These are phyloP conservation scores for Tetramorium parvispinum DNA, from an alignment of 1,140 invertebrate species.

Conservation along the genomic window DNA sequence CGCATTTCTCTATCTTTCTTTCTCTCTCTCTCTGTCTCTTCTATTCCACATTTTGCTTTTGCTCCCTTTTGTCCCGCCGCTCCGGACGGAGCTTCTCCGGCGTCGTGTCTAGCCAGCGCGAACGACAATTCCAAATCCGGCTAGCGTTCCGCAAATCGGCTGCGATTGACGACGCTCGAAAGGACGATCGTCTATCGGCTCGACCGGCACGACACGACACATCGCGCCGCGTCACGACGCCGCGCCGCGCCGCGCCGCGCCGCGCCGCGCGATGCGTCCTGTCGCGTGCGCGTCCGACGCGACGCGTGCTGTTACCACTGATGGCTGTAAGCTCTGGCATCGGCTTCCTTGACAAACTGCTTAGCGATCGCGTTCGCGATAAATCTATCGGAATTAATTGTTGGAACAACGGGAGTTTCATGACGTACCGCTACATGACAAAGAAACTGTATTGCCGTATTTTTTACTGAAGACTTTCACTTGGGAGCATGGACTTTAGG, in stretches of 20 bases:
- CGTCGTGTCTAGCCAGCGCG: conserved; percentile 24
- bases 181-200: not conserved
- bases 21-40: not conserved
- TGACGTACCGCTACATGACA: not conserved
- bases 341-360: not conserved
- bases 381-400: not conserved
- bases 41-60: not conserved
- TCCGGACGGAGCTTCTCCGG: not conserved
- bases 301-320: conserved; percentile 35
- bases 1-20: not conserved
- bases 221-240: conserved; percentile 8
- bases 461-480: not conserved
- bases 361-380: not conserved
- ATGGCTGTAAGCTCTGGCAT: not conserved
- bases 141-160: not conserved
- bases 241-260: not conserved
- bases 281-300: conserved; percentile 45
- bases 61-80: not conserved
- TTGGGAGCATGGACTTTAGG: not conserved
- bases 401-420: not conserved
- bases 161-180: not conserved
- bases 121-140: conserved; percentile 5
- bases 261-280: not conserved
- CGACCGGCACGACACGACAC: not conserved
- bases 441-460: not conserved